phyloP scores from a whole-genome alignment of 2,797 vertebrate species.

The Betta splendens region DNA sequence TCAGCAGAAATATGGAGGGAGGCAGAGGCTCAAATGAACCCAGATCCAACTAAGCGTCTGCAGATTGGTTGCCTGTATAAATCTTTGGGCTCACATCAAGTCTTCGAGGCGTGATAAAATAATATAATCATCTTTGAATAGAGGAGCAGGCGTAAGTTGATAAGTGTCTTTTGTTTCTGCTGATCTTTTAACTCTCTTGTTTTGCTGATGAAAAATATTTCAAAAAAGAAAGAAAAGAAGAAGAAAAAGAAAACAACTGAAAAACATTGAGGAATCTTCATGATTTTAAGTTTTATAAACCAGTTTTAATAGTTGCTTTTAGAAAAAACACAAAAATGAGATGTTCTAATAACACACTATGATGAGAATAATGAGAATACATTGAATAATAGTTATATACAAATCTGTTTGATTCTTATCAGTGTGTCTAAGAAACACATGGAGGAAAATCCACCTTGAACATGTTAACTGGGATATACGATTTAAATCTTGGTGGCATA shows the following conservation, averaged over 20 bases:
- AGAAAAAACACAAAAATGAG: too few relatives aligned
- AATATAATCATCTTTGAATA: slow-evolving; percentile 59
- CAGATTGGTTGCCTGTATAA: slow-evolving; percentile 65
- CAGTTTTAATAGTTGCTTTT: too few relatives aligned
- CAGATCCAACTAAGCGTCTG: slow-evolving; percentile 48
- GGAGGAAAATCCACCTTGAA: too few relatives aligned
- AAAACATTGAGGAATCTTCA: slow-evolving; percentile 15
- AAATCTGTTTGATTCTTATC: too few relatives aligned
- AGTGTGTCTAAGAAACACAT: too few relatives aligned
- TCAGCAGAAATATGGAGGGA: slow-evolving; percentile 76
- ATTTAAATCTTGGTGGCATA: too few relatives aligned
- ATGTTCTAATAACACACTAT: too few relatives aligned
- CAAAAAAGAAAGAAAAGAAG: too few relatives aligned
- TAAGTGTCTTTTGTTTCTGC: slow-evolving; percentile 48
- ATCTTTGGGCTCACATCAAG: slow-evolving; percentile 64
- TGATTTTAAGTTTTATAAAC: too few relatives aligned
- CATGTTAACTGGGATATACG: too few relatives aligned
- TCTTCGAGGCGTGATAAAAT: slow-evolving; percentile 59
- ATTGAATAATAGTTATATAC: too few relatives aligned
- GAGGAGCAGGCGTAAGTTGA: slow-evolving; percentile 26
- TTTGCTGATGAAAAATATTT: slow-evolving; percentile 40
- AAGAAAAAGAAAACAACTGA: slow-evolving; percentile 13
- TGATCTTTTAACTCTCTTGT: slow-evolving; percentile 40
- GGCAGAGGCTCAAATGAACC: slow-evolving; percentile 52
- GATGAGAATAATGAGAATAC: too few relatives aligned